phyloP scores from a whole-genome alignment of 1,140 invertebrate genomes.

The Pinna nobilis region DNA sequence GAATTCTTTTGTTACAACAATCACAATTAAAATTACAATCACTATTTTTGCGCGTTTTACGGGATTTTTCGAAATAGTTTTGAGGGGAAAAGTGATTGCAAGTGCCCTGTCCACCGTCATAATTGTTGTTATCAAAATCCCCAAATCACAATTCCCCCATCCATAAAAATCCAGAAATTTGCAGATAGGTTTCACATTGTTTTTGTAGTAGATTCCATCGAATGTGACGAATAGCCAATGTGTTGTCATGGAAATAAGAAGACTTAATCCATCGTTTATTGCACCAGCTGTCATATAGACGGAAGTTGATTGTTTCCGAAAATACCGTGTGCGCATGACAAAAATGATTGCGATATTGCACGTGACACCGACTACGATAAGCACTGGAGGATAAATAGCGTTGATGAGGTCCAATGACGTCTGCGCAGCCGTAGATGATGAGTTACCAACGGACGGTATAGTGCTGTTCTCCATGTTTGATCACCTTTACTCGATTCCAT shows the following conservation, averaged over 20 bases:
- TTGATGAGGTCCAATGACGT: slow-evolving; percentile 23
- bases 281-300: slow-evolving; percentile 56
- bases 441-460: no score
- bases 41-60: slow-evolving; percentile 55
- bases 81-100: slow-evolving; percentile 57
- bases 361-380: slow-evolving; percentile 53
- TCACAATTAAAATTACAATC: slow-evolving; percentile 17
- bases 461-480: no score
- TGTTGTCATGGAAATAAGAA: slow-evolving; percentile 52
- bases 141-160: slow-evolving; percentile 59
- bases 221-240: slow-evolving; percentile 64
- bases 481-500: no score
- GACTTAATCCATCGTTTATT: slow-evolving; percentile 53
- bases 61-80: slow-evolving; percentile 35
- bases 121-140: slow-evolving; percentile 54
- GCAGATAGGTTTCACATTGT: slow-evolving; percentile 46
- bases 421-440: background rate
- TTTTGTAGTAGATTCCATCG: slow-evolving; percentile 45
- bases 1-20: slow-evolving; percentile 56
- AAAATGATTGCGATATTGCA: slow-evolving; percentile 53
- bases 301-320: slow-evolving; percentile 56
- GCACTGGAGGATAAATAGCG: slow-evolving; percentile 48
- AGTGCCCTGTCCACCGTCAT: slow-evolving; percentile 62
- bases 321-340: slow-evolving; percentile 60
- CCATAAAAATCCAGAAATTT: slow-evolving; percentile 67